Conservation (phyloP, 2,113 vertebrate species). For the Chloroceryle aenea region DNA sequence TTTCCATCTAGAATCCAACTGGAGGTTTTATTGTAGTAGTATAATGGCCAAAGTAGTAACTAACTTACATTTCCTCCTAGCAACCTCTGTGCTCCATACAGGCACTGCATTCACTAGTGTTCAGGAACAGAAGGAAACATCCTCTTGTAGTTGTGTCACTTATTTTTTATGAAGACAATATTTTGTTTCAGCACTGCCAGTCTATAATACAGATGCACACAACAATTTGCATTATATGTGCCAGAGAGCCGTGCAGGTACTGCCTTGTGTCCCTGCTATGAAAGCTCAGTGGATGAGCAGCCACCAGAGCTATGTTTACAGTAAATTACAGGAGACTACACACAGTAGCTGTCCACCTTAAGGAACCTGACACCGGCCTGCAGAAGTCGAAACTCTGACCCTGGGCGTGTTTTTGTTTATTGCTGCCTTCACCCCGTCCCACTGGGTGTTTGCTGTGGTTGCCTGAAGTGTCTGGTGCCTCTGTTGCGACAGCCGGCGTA, state of each 20-base stretch:
- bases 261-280: rapidly evolving
- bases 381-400: background rate
- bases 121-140: background rate
- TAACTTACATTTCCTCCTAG: background rate
- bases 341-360: rapidly evolving
- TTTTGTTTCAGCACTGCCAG: background rate
- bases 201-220: background rate
- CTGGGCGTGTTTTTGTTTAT: background rate
- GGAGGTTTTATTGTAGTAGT: background rate
- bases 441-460: background rate
- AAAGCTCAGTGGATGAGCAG: background rate
- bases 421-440: background rate
- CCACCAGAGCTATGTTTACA: background rate
- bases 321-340: background rate
- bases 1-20: background rate
- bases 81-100: background rate
- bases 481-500: background rate
- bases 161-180: background rate
- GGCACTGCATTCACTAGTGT: background rate
- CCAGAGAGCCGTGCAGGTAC: rapidly evolving
- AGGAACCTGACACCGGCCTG: background rate
- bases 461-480: background rate
- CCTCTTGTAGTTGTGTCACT: background rate
- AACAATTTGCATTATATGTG: background rate
- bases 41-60: background rate